Evolutionary conservation across 1,140 invertebrate species (phyloP), one percentile per base, ranked within the genome.

Genomic region (Potamilus streckersoni): DNA sequence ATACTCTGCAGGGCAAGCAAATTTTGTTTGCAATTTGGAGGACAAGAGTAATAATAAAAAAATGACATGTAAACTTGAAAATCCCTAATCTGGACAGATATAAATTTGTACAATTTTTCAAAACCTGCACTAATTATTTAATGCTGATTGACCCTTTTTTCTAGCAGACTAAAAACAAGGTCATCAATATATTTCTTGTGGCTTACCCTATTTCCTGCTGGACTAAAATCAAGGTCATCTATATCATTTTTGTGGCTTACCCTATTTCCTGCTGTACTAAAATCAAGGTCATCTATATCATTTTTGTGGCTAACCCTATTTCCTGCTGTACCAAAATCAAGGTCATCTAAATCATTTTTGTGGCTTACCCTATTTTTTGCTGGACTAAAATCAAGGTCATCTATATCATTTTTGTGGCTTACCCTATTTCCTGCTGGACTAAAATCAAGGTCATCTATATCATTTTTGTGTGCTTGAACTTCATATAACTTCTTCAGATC

Each of bases 401-500:
- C 96, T 74, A 98, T 94, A 91, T n/a, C n/a, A n/a, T n/a, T n/a
- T n/a, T n/a, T n/a, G 83, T 96, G 95, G 55, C 92, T 93, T 79
- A 93, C 89, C 23, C 38, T 49, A 79, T 93, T 93, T 72, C 94
- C 93, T 86, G 93, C 92, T 2, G 94, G 93, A 90, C 94, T 95
- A 86, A 98, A 95, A 90, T 97, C 96, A 60, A 98, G 86, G 89
- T 98, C 96, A 89, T 98, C 96, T 74, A 98, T 94, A 91, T 96
- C 95, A 89, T 94, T 94, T 56, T 89, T 92, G 83, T 96, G 95
- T 55, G 92, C 93, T 79, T 93, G 89, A 27, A 98, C 90, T 78
- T 94, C 93, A 81, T 92, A 91, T 23, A 93, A 80, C 83, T 93
- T 92, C 62, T 92, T 91, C 86, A 97, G 91, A 80, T 93, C 92